Evolutionary conservation across 2,888 invertebrate species (phyloP).

Genomic region (Cheilosia variabilis): DNA sequence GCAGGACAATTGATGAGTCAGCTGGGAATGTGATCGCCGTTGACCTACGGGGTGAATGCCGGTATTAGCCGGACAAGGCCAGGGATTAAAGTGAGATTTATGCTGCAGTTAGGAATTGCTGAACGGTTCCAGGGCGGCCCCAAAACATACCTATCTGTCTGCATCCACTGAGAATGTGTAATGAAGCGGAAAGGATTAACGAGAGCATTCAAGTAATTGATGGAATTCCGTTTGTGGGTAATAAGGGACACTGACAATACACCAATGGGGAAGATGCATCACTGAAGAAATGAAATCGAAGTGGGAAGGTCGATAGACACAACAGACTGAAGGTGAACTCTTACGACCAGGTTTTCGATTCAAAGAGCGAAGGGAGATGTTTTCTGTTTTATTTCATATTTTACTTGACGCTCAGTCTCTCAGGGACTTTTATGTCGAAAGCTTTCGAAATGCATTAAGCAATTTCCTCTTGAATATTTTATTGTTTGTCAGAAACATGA

Average conservation of each 20-base stretch:
- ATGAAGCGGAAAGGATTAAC: constrained; percentile 74
- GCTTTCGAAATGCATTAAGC: no score
- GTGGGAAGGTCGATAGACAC: not conserved
- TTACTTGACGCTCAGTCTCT: no score
- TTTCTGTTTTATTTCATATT: no score
- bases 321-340: no score
- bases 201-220: constrained; percentile 69
- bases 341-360: no score
- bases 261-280: constrained; percentile 37
- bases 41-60: constrained; percentile 63
- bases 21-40: constrained; percentile 69
- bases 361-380: no score
- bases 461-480: no score
- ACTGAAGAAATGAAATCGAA: constrained; percentile 35
- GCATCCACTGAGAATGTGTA: constrained; percentile 62
- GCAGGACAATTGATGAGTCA: constrained; percentile 71
- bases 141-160: not conserved
- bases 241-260: not conserved
- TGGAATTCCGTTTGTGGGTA: constrained; percentile 46
- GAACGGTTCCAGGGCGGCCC: constrained; percentile 30
- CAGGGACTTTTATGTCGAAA: no score
- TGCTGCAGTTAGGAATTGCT: constrained; percentile 59
- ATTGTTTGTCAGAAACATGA: no score
- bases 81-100: constrained; percentile 70
- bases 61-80: constrained; percentile 63